A percentile compares a stretch with the other conserved stretches of the same genome.
Evolutionary conservation across 2,797 vertebrate genomes (phyloP).

Genomic region (Peromyscus aztecus): DNA sequence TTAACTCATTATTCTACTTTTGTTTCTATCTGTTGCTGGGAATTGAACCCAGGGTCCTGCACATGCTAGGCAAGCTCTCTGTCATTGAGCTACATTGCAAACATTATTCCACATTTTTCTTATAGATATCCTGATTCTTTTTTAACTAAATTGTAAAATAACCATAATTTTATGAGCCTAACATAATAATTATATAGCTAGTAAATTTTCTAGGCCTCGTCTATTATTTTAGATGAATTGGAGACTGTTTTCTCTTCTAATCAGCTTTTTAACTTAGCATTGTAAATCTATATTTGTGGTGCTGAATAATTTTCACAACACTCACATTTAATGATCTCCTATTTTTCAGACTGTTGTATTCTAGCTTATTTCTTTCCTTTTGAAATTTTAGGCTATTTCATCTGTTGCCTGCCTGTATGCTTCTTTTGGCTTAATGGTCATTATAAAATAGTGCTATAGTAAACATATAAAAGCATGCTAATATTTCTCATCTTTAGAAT

Average conservation of each 20-base stretch:
- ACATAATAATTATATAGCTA: slow-evolving; percentile 40
- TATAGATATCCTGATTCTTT: slow-evolving; percentile 27
- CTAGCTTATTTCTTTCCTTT: slow-evolving; percentile 45
- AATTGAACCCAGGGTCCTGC: background rate
- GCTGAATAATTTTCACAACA: slow-evolving; percentile 19
- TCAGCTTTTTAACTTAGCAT: background rate
- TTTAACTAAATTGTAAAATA: slow-evolving; percentile 28
- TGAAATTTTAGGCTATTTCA: slow-evolving; percentile 21
- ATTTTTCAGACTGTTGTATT: background rate
- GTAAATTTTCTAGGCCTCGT: slow-evolving; percentile 33
- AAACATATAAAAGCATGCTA: slow-evolving; percentile 47
- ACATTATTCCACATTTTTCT: slow-evolving; percentile 16
- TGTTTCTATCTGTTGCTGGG: background rate
- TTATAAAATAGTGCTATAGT: slow-evolving; percentile 45
- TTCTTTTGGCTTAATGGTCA: slow-evolving; percentile 53
- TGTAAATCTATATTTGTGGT: background rate
- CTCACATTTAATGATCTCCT: slow-evolving; percentile 19
- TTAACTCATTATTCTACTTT: background rate
- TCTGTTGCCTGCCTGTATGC: background rate
- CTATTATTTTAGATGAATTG: slow-evolving; percentile 48
- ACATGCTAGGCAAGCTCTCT: background rate
- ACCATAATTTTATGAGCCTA: slow-evolving; percentile 38
- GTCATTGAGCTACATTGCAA: background rate
- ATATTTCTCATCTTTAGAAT: slow-evolving; percentile 56
- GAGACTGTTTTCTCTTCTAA: slow-evolving; percentile 8